A percentile compares a stretch with the other conserved stretches of the same genome.
Evolutionary conservation across 2,797 vertebrate species (phyloP).

Genomic region (Malurus leucopterus): DNA sequence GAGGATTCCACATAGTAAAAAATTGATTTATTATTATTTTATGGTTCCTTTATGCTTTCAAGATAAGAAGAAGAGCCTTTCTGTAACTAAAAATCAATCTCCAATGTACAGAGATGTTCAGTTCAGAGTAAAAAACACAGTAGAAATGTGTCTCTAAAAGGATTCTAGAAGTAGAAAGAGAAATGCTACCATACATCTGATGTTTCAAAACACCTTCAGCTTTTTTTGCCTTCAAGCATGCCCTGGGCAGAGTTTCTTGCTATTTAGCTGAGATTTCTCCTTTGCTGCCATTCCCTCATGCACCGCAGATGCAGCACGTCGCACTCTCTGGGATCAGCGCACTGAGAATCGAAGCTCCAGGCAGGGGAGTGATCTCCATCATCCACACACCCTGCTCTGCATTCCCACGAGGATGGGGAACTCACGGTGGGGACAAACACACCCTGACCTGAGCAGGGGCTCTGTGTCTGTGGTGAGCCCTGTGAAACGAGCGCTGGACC

Average conservation of each 20-base stretch:
- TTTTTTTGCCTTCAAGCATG: slow-evolving; percentile 6
- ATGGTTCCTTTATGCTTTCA: not conserved
- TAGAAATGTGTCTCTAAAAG: not conserved
- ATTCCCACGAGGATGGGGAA: not conserved
- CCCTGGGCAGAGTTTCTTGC: not conserved
- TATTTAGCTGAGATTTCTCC: not conserved
- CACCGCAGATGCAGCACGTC: rapidly evolving
- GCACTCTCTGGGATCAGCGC: not conserved
- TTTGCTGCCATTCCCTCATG: not conserved
- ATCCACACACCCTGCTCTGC: not conserved
- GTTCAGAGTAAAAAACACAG: not conserved
- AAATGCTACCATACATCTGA: not conserved
- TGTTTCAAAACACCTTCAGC: not conserved
- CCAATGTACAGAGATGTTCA: not conserved
- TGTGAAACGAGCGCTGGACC: rapidly evolving
- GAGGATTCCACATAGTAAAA: not conserved
- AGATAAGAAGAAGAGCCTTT: not conserved
- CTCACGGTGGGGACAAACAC: not conserved
- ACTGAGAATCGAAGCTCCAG: not conserved
- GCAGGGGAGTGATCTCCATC: not conserved
- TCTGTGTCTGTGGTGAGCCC: too few relatives aligned
- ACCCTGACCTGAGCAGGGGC: not conserved
- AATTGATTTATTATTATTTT: not conserved
- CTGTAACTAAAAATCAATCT: not conserved
- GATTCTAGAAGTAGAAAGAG: not conserved